phyloP scores from a whole-genome alignment of 1,140 invertebrate genomes.

The Drosophila ambigua region DNA sequence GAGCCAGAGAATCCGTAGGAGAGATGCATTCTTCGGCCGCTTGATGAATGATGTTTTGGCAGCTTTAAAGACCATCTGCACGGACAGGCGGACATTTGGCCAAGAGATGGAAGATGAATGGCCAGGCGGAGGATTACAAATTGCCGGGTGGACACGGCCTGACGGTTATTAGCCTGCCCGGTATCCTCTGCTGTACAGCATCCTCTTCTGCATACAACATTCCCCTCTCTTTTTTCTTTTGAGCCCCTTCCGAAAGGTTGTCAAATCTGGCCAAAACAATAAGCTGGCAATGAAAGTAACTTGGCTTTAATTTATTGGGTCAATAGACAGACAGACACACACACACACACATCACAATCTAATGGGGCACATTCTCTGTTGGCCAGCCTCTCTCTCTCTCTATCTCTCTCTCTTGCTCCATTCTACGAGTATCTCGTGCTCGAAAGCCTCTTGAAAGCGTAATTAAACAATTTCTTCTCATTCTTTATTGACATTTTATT shows the following conservation, averaged over 20 bases:
- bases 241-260: slow-evolving; percentile 5
- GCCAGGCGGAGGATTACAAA: slow-evolving; percentile 50
- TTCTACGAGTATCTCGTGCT: slow-evolving; percentile 48
- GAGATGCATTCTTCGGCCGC: not conserved
- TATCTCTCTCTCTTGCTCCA: slow-evolving; percentile 20
- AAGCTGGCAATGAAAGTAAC: slow-evolving; percentile 62
- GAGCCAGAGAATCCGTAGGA: slow-evolving; percentile 4
- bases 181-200: slow-evolving; percentile 5
- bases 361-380: slow-evolving; percentile 28
- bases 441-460: slow-evolving; percentile 73
- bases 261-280: slow-evolving; percentile 4
- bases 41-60: slow-evolving; percentile 64
- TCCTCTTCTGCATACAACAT: not conserved
- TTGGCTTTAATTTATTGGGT: slow-evolving; percentile 65
- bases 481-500: slow-evolving; percentile 77
- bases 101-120: slow-evolving; percentile 47
- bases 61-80: slow-evolving; percentile 20
- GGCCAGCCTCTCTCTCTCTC: slow-evolving; percentile 53
- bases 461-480: slow-evolving; percentile 75
- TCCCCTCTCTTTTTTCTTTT: not conserved
- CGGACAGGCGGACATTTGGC: slow-evolving; percentile 1
- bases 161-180: slow-evolving; percentile 56
- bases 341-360: slow-evolving; percentile 17
- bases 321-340: slow-evolving; percentile 38
- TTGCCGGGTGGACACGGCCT: slow-evolving; percentile 46